Evolutionary conservation across 2,113 vertebrate species (phyloP), one percentile per base, ranked within the genome.

Genomic region (Ariopsis seemanni): DNA sequence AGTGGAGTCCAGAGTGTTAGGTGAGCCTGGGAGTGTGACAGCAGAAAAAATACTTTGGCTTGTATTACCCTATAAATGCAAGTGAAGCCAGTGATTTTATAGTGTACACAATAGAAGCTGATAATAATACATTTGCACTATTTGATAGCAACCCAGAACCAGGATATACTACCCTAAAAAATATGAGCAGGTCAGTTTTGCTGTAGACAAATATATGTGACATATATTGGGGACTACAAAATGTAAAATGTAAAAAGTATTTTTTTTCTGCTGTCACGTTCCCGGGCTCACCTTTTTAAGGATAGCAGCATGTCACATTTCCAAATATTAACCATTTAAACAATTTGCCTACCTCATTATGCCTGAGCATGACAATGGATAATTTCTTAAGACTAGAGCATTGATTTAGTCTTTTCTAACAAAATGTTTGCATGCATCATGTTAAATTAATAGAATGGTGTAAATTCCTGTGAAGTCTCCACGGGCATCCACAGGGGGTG

Each of bases 381-480:
- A 15, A 9, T 34, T 84, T 84, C 17, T 12, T 20, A 27, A 48
- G 55, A 60, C 69, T 22, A 57, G 8, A 60, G 55, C 69, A 75
- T n/a, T 58, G 8, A 48, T 42, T 55, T 34, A n/a, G 7, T 85
- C 20, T 25, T 15, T 18, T 72, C 30, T 75, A 75, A 60, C 12
- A 85, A 62, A n/a, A 55, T 74, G 12, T 10, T 69, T 42, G 11
- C 20, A 34, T 50, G 55, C 84, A 62, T 74, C 57, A n/a, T 65
- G 75, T 78, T 69, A 80, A 86, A 57, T 65, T 42, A 80, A 79
- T 81, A 25, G 7, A 80, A 50, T 71, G n/a, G 15, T 80, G 11
- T 42, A 55, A 86, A 86, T 80, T 78, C 85, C 75, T 48, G n/a
- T 9, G 52, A 22, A 58, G 65, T 34, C 77, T 81, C 77, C 48